Base-by-base conservation (phyloP, 2,113 vertebrate genomes). In the Nannobrachium achirus region DNA sequence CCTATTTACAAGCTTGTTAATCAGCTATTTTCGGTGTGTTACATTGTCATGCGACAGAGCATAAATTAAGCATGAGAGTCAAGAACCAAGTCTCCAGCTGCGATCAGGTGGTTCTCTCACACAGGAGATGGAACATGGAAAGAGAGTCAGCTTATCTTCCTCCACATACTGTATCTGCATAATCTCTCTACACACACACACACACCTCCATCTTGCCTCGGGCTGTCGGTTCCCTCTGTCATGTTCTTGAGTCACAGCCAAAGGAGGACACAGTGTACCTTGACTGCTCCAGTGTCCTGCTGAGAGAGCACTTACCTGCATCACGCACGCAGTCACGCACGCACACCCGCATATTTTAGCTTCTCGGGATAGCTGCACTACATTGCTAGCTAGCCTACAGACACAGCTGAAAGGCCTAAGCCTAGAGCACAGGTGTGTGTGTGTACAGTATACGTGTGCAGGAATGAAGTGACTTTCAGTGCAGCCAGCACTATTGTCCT, bases 161-260 rank as follows among this genome's bases (percentile, higher is more conserved):
- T 48, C 45, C 14, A 14, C 45, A 48, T 33, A 33, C 25, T 33
- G 25, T 48, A 48, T 48, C 45, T 48, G 14, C 45, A n/a, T 48
- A 1, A 48, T 57, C 19, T 57, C 19, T 56, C 53, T 45, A 33
- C 25, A 1, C 25, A 33, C 25, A 9, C 40, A 10, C 33, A 64
- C 58, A 50, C 63, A 38, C 39, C 13, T 61, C 14, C 59, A n/a
- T 48, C 42, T 59, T 51, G 19, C 55, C 51, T 59, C 25, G 14
- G 59, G 39, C 41, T 59, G 39, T 39, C 8, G 9, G 40, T 56
- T 61, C 57, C 61, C 67, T 55, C 59, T 76, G 70, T 73, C 61
- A 63, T 50, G 39, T 82, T 48, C 41, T 64, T 80, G 73, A 85
- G 85, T 85, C 80, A 80, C 67, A 10, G 65, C 57, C 64, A 15